phyloP scores from a whole-genome alignment of 2,888 invertebrate species.

The Trachelus troglodyta region DNA sequence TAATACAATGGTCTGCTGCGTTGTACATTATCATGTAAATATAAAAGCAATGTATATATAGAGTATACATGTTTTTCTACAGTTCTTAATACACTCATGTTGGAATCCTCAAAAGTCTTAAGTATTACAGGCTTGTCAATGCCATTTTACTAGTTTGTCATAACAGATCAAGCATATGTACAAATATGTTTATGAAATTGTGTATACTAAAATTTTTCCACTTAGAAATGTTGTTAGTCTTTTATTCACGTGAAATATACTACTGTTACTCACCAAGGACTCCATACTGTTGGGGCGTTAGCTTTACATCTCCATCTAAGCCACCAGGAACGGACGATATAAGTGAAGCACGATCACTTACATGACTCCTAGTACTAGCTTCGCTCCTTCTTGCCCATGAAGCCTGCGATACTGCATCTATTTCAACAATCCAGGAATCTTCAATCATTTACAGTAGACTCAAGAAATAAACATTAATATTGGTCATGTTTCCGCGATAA shows the following conservation, averaged over 20 bases:
- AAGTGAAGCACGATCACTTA: slow-evolving; percentile 60
- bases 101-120: neutral
- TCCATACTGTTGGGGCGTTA: slow-evolving; percentile 89
- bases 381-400: slow-evolving; percentile 63
- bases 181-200: neutral
- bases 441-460: neutral
- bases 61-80: neutral
- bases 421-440: slow-evolving; percentile 1
- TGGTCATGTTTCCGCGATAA: neutral
- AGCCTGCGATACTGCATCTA: slow-evolving; percentile 60
- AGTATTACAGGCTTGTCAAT: neutral
- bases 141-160: neutral
- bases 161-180: neutral
- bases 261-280: slow-evolving; percentile 82
- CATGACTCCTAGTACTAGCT: slow-evolving; percentile 60
- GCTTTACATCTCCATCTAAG: slow-evolving; percentile 72
- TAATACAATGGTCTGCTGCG: slow-evolving; percentile 33
- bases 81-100: neutral
- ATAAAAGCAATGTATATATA: slow-evolving; percentile 45
- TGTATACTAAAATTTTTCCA: neutral
- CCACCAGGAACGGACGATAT: slow-evolving; percentile 61
- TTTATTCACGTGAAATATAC: neutral
- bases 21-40: slow-evolving; percentile 62
- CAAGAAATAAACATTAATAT: neutral
- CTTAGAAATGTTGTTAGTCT: neutral